phyloP scores from a whole-genome alignment of 2,888 invertebrate genomes.

The Tiliacea citrago region DNA sequence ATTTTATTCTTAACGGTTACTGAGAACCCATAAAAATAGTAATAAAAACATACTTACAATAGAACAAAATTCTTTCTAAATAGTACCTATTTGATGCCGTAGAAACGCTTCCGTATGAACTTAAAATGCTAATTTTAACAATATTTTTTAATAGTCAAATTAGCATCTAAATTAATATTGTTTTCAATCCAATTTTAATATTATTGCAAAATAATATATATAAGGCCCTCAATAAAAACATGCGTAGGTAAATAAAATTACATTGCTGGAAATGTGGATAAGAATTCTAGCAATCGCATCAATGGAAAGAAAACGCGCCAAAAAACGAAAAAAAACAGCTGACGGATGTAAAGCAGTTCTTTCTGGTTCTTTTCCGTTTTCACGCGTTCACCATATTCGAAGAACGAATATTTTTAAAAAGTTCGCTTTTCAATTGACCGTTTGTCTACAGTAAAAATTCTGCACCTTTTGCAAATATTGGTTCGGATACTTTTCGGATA shows the following conservation, averaged over 20 bases:
- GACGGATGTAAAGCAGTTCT: constrained; percentile 13
- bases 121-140: constrained; percentile 43
- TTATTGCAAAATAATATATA: constrained; percentile 14
- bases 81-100: constrained; percentile 18
- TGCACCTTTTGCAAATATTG: constrained; percentile 19
- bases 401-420: constrained; percentile 21
- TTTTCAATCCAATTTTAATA: constrained; percentile 7
- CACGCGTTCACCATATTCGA: constrained; percentile 14
- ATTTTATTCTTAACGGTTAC: constrained; percentile 19
- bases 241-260: neutral
- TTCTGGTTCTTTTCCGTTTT: constrained; percentile 21
- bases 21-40: constrained; percentile 35
- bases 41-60: constrained; percentile 23
- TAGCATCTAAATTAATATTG: constrained; percentile 32
- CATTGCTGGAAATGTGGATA: neutral
- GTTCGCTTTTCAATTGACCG: constrained; percentile 24
- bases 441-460: constrained; percentile 8
- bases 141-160: constrained; percentile 36
- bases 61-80: constrained; percentile 20
- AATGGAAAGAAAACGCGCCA: neutral
- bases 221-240: neutral
- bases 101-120: constrained; percentile 16
- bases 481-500: neutral
- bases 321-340: constrained; percentile 18
- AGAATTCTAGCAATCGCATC: constrained; percentile 10